Conservation (phyloP, 2,797 vertebrate genomes). For the Phyllotis vaccarum region DNA sequence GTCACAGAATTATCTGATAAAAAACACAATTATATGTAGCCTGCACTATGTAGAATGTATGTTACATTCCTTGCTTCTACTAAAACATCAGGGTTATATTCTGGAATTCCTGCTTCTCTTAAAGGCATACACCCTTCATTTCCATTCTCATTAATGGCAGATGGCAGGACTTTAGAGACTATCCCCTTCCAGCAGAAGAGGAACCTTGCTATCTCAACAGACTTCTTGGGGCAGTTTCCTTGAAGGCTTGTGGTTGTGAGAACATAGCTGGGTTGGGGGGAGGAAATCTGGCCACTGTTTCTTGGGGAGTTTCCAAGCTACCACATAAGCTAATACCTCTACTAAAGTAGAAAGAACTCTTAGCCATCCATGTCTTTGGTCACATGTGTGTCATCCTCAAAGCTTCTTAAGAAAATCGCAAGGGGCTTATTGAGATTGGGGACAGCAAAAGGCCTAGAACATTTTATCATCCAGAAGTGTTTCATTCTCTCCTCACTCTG, state of each 20-base stretch:
- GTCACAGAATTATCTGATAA: not conserved
- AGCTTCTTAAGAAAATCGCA: constrained; percentile 29
- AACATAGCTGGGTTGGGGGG: not conserved
- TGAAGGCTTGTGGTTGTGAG: not conserved
- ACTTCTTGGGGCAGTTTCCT: not conserved
- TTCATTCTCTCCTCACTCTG: constrained; percentile 25
- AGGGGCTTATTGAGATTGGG: not conserved
- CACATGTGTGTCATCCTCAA: constrained; percentile 1
- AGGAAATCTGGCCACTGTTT: not conserved
- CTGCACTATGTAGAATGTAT: not conserved
- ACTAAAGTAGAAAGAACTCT: not conserved
- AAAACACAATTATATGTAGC: not conserved
- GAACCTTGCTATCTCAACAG: not conserved
- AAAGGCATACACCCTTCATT: not conserved
- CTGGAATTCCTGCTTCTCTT: constrained; percentile 37
- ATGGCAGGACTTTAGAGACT: not conserved
- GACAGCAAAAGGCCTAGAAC: not conserved
- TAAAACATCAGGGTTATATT: constrained; percentile 36
- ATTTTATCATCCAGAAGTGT: not conserved
- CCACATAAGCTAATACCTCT: not conserved
- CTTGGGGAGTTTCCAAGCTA: not conserved
- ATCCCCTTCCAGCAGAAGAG: not conserved
- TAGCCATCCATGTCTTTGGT: not conserved
- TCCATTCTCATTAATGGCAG: not conserved
- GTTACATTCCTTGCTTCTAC: constrained; percentile 36